Conservation (phyloP, 2,888 invertebrate species). For the Thelaira solivaga region DNA sequence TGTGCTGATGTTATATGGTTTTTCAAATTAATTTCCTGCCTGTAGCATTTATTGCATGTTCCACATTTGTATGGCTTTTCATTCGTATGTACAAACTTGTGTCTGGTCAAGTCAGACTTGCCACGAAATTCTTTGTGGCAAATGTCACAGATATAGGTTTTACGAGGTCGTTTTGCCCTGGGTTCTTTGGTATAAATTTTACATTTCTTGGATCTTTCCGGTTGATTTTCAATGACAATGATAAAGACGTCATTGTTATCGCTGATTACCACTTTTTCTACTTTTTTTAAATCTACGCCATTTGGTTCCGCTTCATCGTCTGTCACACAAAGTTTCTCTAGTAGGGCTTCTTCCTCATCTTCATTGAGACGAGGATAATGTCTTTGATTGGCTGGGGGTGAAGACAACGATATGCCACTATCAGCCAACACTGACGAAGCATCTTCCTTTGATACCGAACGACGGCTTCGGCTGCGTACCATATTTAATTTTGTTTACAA, state of each 20-base stretch:
- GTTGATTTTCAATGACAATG: slow-evolving; percentile 54
- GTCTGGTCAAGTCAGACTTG: slow-evolving; percentile 83
- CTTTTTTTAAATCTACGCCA: slow-evolving; percentile 25
- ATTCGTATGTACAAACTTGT: slow-evolving; percentile 82
- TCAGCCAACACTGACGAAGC: slow-evolving; percentile 70
- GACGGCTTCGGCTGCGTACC: slow-evolving; percentile 74
- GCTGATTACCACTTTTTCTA: slow-evolving; percentile 32
- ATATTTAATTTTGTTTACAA: slow-evolving; percentile 60
- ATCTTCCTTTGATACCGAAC: slow-evolving; percentile 74
- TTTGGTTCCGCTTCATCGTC: slow-evolving; percentile 53
- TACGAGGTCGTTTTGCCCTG: slow-evolving; percentile 64
- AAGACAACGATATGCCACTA: slow-evolving; percentile 74
- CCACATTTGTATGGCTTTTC: slow-evolving; percentile 82
- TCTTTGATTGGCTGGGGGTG: slow-evolving; percentile 67
- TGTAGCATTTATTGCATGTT: slow-evolving; percentile 81
- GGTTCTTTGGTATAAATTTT: slow-evolving; percentile 1
- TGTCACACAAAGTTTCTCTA: slow-evolving; percentile 53
- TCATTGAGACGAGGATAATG: slow-evolving; percentile 28
- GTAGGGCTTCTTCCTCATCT: slow-evolving; percentile 61
- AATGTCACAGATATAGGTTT: slow-evolving; percentile 80
- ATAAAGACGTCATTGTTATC: slow-evolving; percentile 65
- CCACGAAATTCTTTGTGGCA: slow-evolving; percentile 82
- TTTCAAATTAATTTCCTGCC: slow-evolving; percentile 82
- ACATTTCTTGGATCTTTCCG: slow-evolving; percentile 33
- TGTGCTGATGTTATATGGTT: slow-evolving; percentile 79